Evolutionary conservation across 2,113 vertebrate species (phyloP), one percentile per base, ranked within the genome.

Genomic region (Cheirogaleus medius): DNA sequence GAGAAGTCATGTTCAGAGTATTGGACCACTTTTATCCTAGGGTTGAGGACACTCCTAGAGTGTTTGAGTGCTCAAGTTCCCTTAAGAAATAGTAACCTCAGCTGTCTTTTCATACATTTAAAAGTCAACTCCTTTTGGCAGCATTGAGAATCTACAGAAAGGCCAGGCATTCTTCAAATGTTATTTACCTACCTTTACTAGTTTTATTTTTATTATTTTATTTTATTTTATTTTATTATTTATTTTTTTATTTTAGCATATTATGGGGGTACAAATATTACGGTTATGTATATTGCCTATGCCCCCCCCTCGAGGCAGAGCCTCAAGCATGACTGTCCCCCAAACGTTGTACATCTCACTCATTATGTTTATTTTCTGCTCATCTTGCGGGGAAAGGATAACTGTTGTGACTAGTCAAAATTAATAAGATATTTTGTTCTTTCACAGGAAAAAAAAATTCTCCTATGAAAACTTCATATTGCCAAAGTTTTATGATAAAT

Each of bases 401-500:
- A 18, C 9, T 49, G n/a, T 71, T 91, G 11, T 71, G 25, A 77
- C 47, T 21, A 66, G 47, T 63, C 2, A 86, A 20, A 87, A 80
- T 74, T 78, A 52, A 18, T 60, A 68, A 32, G 21, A 29, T 83
- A 17, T 82, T 83, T 84, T 87, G 39, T 97, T 96, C 37, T 86
- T 93, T 97, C 87, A 87, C 32, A 92, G 68, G 87, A 54, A 88
- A 54, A 69, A 60, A 77, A 86, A 29, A 76, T 17, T 2, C 49
- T 63, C 2, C 14, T 97, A 94, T 90, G 60, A 90, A 85, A 95
- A 97, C 54, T 94, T 95, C 90, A 91, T 95, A 87, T 34, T 69
- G 54, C 17, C 78, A 64, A 95, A 64, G 1, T 89, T 20, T 21
- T 11, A 27, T 84, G 73, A 42, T 4, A 23, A n/a, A 76, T 90